phyloP scores from a whole-genome alignment of 2,888 invertebrate genomes.

The Teleogryllus oceanicus region DNA sequence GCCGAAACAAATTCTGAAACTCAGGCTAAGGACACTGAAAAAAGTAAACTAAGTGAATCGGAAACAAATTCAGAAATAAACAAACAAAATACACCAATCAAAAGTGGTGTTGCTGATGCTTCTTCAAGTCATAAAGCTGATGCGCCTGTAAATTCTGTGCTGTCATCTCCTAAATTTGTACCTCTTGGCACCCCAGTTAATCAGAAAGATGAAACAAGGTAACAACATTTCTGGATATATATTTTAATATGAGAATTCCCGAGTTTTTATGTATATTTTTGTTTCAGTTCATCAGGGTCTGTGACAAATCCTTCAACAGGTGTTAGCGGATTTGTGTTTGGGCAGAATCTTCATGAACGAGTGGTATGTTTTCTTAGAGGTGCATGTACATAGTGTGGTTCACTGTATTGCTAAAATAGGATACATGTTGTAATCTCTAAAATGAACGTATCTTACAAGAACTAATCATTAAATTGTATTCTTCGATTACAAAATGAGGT shows the following conservation, averaged over 20 bases:
- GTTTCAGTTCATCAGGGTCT: not conserved
- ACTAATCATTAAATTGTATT: too few relatives aligned
- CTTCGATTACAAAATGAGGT: too few relatives aligned
- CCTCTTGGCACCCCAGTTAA: constrained; percentile 34
- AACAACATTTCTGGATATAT: constrained; percentile 3
- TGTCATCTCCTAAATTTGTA: constrained; percentile 33
- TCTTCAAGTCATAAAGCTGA: not conserved
- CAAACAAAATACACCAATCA: not conserved
- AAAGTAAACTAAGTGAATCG: not conserved
- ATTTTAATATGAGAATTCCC: constrained; percentile 18
- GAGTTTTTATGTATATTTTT: not conserved
- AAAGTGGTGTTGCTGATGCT: not conserved
- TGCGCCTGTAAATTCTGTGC: not conserved
- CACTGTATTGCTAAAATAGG: too few relatives aligned
- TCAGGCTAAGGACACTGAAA: not conserved
- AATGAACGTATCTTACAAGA: too few relatives aligned
- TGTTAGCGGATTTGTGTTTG: constrained; percentile 77
- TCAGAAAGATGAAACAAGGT: constrained; percentile 35
- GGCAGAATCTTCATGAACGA: constrained; percentile 84
- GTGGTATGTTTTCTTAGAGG: constrained; percentile 53
- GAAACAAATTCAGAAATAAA: not conserved
- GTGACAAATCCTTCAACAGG: constrained; percentile 38
- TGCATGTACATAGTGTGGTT: too few relatives aligned
- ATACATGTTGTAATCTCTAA: too few relatives aligned
- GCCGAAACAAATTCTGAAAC: not conserved